Conservation (phyloP, 2,113 vertebrate species). For the Peromyscus californicus region DNA sequence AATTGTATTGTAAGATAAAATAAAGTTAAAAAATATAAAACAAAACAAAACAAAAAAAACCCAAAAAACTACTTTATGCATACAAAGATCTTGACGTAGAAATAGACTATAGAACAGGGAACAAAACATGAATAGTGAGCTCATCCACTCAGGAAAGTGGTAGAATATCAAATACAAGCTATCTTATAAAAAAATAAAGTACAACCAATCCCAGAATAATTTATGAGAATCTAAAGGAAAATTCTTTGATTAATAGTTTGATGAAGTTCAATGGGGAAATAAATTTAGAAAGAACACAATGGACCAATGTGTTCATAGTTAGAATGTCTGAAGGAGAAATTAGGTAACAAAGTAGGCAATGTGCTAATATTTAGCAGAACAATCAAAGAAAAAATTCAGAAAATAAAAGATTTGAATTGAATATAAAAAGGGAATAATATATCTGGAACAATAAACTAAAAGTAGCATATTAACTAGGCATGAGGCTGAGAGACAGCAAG, state of each 20-base stretch:
- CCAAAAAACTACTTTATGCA: not conserved
- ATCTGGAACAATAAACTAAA: not conserved
- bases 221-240: constrained; percentile 24
- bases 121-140: not conserved
- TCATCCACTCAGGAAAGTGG: not conserved
- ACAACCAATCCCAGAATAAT: not conserved
- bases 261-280: not conserved
- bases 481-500: not conserved
- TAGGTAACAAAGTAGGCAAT: not conserved
- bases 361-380: not conserved
- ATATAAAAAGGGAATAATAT: not conserved
- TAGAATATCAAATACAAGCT: not conserved
- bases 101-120: not conserved
- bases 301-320: not conserved
- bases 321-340: not conserved
- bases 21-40: too few species aligned
- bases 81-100: not conserved
- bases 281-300: not conserved
- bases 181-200: not conserved
- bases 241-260: not conserved
- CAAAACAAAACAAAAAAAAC: too few species aligned
- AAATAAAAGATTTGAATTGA: not conserved
- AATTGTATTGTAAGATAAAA: too few species aligned
- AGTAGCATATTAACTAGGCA: not conserved
- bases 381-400: not conserved